phyloP scores from a whole-genome alignment of 2,888 invertebrate genomes.

The Bibio marci region DNA sequence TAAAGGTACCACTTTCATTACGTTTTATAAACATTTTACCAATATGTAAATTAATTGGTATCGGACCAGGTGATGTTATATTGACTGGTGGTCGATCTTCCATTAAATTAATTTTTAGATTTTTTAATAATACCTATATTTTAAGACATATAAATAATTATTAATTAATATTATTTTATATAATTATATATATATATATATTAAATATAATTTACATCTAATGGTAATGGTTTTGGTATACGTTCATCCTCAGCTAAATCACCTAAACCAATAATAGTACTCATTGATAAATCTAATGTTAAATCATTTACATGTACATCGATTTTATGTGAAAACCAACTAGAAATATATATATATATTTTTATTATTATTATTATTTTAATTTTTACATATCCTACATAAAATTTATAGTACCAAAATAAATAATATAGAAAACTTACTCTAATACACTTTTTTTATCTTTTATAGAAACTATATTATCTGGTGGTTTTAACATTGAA shows the following conservation, averaged over 20 bases:
- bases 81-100: conserved; percentile 71
- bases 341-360: conserved; percentile 9
- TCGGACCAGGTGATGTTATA: conserved; percentile 65
- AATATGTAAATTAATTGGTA: conserved; percentile 60
- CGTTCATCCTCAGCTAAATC: conserved; percentile 82
- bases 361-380: conserved; percentile 2
- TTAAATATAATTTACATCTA: conserved; percentile 39
- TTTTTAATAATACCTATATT: conserved; percentile 51
- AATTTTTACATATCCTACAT: too few relatives aligned
- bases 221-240: conserved; percentile 59
- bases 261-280: conserved; percentile 60
- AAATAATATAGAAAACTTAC: conserved; percentile 12
- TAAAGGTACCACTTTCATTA: conserved; percentile 54
- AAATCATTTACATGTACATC: conserved; percentile 49
- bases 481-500: conserved; percentile 34
- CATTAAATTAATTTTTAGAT: conserved; percentile 54
- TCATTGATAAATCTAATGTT: conserved; percentile 54
- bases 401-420: too few relatives aligned
- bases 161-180: conserved; percentile 1
- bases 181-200: conserved; percentile 4
- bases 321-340: conserved; percentile 32
- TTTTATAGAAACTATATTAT: conserved; percentile 14
- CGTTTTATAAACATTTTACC: conserved; percentile 52
- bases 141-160: neutral
- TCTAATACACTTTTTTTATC: conserved; percentile 26